A percentile compares a stretch with the other conserved stretches of the same genome.
Conservation (phyloP, 2,888 invertebrate species). For the Philaethria dido region DNA sequence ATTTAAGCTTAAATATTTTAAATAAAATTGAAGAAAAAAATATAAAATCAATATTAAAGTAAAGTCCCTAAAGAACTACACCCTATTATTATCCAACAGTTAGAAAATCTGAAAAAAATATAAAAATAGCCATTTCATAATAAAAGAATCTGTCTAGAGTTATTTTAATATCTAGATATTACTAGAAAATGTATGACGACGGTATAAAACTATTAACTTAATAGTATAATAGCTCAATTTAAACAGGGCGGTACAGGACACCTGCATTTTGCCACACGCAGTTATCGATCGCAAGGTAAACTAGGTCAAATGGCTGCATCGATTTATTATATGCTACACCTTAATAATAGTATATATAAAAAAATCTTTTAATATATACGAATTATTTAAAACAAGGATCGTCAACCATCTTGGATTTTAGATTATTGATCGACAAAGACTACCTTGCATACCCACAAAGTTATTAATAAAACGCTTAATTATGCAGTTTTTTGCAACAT, state of each 20-base stretch:
- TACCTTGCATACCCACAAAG: constrained; percentile 11
- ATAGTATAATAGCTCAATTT: constrained; percentile 26
- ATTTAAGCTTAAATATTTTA: too few species aligned
- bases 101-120: neutral
- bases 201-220: constrained; percentile 11
- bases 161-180: neutral
- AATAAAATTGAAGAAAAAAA: too few species aligned
- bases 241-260: constrained; percentile 25
- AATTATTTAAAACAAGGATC: constrained; percentile 43
- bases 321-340: neutral
- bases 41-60: neutral
- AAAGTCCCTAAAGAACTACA: neutral
- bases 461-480: constrained; percentile 23
- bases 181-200: constrained; percentile 16
- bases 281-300: constrained; percentile 12
- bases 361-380: constrained; percentile 45
- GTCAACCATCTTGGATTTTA: constrained; percentile 75
- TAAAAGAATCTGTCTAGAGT: neutral
- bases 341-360: constrained; percentile 8
- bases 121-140: neutral
- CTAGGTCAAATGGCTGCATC: constrained; percentile 16
- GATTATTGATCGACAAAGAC: constrained; percentile 63
- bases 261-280: constrained; percentile 15
- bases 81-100: neutral
- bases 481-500: constrained; percentile 17